Evolutionary conservation across 2,888 invertebrate species (phyloP), one percentile per base, ranked within the genome.

Genomic region (Shargacucullia verbasci): DNA sequence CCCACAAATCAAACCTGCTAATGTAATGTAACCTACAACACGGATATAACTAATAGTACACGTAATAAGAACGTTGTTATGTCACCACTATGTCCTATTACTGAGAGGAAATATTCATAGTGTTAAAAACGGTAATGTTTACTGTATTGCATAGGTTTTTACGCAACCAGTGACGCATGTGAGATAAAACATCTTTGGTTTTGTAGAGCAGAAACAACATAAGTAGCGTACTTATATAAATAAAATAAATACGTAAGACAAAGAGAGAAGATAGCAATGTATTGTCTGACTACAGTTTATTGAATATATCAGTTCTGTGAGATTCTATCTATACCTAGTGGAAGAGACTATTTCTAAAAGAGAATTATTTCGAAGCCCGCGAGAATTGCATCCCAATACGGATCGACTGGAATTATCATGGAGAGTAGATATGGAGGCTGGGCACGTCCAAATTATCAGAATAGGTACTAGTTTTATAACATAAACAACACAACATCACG

Each of bases 31-130:
- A 35, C n/a, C n/a, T n/a, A 8, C 31, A 71, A 59, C 44, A 56
- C 68, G 63, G 71, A 76, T 60, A 55, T 71, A 38, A 29, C 55
- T 56, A 46, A 56, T 60, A 60, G 54, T 35, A 59, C 31, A 66
- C 71, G 68, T 70, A 66, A 68, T 69, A 48, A 45, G 27, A 43
- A 14, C n/a, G 12, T 40, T 27, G 37, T 75, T 71, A 66, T 55
- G 58, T 76, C 68, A 76, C 53, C 15, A 15, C 41, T 54, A 49
- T 53, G 61, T 76, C 68, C 73, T 67, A 76, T 73, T 68, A 70
- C 58, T 48, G 38, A 56, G 57, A 70, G 71, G 75, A 75, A 76
- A 43, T 44, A 59, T 67, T 74, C 58, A 62, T 58, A 56, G 61
- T 25, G 29, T 46, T 37, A 66, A 63, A 71, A 66, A 66, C 66